These are phyloP conservation scores for Serrognathus titanus DNA, from an alignment of 2,888 invertebrate genomes.

Conservation along the genomic window DNA sequence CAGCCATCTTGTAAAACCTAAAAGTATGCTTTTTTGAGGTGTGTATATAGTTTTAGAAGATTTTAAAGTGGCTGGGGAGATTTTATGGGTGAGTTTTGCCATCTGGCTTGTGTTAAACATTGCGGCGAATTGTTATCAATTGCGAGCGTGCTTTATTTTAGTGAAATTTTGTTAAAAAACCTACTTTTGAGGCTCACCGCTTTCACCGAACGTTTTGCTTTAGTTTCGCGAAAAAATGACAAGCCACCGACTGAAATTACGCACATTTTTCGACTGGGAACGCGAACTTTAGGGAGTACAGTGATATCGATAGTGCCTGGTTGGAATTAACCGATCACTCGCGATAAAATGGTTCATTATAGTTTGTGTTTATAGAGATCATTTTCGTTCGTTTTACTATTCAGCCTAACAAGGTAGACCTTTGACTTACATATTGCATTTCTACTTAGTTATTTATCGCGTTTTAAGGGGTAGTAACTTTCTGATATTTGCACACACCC, in stretches of 20 bases:
- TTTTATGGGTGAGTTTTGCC: slow-evolving; percentile 47
- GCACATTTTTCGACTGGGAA: too few species aligned
- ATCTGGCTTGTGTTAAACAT: slow-evolving; percentile 8
- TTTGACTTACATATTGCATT: slow-evolving; percentile 34
- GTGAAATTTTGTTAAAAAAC: slow-evolving; percentile 15
- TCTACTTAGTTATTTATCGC: not conserved
- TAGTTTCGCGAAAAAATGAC: too few species aligned
- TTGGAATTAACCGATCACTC: slow-evolving; percentile 3
- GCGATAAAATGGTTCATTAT: slow-evolving; percentile 9
- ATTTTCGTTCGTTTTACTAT: slow-evolving; percentile 39
- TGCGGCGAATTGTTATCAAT: slow-evolving; percentile 6
- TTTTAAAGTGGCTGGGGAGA: slow-evolving; percentile 42
- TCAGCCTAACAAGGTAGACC: slow-evolving; percentile 45
- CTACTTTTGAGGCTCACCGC: slow-evolving; percentile 12
- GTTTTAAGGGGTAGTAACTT: not conserved
- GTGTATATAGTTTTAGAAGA: slow-evolving; percentile 47
- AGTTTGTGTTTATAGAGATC: slow-evolving; percentile 35
- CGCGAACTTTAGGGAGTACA: not conserved
- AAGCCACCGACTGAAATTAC: too few species aligned
- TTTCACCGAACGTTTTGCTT: slow-evolving; percentile 17
- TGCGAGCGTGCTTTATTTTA: slow-evolving; percentile 8
- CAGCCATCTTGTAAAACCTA: slow-evolving; percentile 50
- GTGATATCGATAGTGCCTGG: slow-evolving; percentile 2
- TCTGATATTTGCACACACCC: not conserved
- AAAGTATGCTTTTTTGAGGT: slow-evolving; percentile 52